Evolutionary conservation across 2,797 vertebrate species (phyloP).

Genomic region (Saxicola maurus): DNA sequence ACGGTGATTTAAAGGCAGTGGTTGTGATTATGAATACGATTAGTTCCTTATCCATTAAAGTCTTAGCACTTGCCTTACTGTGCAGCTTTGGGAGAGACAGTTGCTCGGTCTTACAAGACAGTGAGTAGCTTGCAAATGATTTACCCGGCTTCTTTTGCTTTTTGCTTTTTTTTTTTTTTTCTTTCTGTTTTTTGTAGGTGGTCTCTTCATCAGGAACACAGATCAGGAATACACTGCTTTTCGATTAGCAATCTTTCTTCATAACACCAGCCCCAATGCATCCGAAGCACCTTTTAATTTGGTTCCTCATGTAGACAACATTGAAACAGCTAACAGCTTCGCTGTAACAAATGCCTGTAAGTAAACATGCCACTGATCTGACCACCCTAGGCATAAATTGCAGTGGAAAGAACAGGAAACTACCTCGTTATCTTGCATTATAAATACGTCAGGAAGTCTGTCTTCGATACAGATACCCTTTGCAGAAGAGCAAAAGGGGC

Average conservation of each 20-base stretch:
- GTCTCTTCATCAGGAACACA: conserved; percentile 98
- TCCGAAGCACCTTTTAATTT: conserved; percentile 98
- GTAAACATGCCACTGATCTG: conserved; percentile 68
- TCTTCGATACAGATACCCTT: neutral
- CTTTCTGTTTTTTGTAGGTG: conserved; percentile 69
- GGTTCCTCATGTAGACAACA: conserved; percentile 98
- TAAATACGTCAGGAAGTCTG: neutral
- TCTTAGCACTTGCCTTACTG: neutral
- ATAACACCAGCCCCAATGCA: conserved; percentile 98
- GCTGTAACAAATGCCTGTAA: conserved; percentile 99
- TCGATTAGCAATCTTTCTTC: conserved; percentile 97
- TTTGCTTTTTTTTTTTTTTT: neutral
- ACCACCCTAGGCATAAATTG: conserved; percentile 36
- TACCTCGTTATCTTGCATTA: neutral
- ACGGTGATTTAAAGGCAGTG: conserved; percentile 14
- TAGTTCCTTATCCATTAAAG: conserved; percentile 20
- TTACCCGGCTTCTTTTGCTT: conserved; percentile 10
- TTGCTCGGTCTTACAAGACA: neutral
- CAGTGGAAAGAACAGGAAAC: neutral
- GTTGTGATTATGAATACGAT: conserved; percentile 14
- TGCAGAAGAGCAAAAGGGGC: conserved; percentile 29
- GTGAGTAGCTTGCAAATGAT: conserved; percentile 24
- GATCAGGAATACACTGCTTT: conserved; percentile 99
- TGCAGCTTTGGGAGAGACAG: neutral
- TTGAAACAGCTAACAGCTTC: conserved; percentile 98